A percentile compares a stretch with the other conserved stretches of the same genome.
Evolutionary conservation across 2,797 vertebrate species (phyloP).

Genomic region (Sebastes paucispinis): DNA sequence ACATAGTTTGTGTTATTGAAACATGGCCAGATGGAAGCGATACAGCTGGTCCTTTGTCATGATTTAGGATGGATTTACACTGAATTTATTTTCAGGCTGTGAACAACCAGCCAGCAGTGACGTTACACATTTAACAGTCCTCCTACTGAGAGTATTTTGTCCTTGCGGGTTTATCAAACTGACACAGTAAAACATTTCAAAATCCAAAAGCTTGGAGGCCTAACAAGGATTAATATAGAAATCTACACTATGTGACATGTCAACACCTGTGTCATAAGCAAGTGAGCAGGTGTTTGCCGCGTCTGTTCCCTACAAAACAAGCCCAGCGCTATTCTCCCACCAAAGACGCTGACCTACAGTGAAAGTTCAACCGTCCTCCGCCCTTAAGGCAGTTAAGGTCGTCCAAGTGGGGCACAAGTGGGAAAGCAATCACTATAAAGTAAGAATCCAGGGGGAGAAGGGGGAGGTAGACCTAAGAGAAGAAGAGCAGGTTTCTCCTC

Average conservation of each 20-base stretch:
- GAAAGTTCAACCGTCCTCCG: conserved; percentile 63
- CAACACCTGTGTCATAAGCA: conserved; percentile 67
- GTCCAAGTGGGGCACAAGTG: conserved; percentile 70
- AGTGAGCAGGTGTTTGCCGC: conserved; percentile 74
- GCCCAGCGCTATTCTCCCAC: conserved; percentile 50
- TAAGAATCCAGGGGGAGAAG: neutral
- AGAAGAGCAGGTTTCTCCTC: conserved; percentile 49
- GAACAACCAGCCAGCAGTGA: conserved; percentile 35
- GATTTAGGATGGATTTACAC: conserved; percentile 52
- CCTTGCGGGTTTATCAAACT: conserved; percentile 41
- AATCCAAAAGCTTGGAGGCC: neutral
- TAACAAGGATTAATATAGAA: conserved; percentile 46
- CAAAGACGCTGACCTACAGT: conserved; percentile 65
- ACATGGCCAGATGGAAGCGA: conserved; percentile 62
- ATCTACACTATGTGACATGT: conserved; percentile 27
- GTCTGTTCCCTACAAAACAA: conserved; percentile 54
- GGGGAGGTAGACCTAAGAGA: conserved; percentile 12
- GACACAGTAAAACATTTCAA: conserved; percentile 16
- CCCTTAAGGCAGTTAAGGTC: conserved; percentile 62
- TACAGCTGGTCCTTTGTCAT: conserved; percentile 61
- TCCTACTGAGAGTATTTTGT: conserved; percentile 24
- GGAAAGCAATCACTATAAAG: conserved; percentile 78
- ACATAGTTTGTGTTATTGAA: conserved; percentile 71
- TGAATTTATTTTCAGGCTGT: conserved; percentile 46
- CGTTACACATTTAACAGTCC: conserved; percentile 24